Evolutionary conservation across 2,888 invertebrate species (phyloP).

Genomic region (Lampropteryx suffumata): DNA sequence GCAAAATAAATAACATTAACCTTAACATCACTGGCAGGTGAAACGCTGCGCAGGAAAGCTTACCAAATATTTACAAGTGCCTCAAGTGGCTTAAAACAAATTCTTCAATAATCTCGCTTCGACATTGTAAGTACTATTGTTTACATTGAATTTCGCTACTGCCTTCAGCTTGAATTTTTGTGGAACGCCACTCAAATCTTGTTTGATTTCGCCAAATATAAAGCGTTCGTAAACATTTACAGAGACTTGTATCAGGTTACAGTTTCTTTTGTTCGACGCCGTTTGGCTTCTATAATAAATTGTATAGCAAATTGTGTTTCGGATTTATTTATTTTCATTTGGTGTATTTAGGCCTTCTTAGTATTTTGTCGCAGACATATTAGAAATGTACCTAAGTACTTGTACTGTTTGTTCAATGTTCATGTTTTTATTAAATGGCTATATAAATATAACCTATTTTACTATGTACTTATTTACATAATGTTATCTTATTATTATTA

Average conservation of each 20-base stretch:
- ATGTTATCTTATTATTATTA: no score
- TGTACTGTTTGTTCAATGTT: no score
- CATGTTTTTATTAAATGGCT: no score
- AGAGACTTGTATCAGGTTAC: conserved; percentile 71
- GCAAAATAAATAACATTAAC: conserved; percentile 63
- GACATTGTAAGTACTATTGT: conserved; percentile 72
- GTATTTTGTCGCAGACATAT: not conserved
- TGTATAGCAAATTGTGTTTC: conserved; percentile 24
- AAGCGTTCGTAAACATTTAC: conserved; percentile 77
- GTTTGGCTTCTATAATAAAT: conserved; percentile 41
- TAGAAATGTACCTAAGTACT: no score
- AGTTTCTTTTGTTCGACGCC: conserved; percentile 58
- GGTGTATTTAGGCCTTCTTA: not conserved
- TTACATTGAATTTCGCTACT: conserved; percentile 73
- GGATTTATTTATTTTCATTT: conserved; percentile 21
- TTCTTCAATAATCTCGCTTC: conserved; percentile 76
- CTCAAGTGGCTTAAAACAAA: conserved; percentile 81
- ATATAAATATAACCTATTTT: no score
- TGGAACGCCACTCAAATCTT: conserved; percentile 73
- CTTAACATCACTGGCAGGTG: conserved; percentile 27
- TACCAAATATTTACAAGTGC: conserved; percentile 77
- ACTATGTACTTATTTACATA: no score
- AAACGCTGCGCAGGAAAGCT: conserved; percentile 57
- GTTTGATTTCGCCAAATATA: conserved; percentile 79
- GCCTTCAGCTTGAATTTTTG: conserved; percentile 64